phyloP scores from a whole-genome alignment of 2,888 invertebrate species.

The Torymus aiolomorphi region DNA sequence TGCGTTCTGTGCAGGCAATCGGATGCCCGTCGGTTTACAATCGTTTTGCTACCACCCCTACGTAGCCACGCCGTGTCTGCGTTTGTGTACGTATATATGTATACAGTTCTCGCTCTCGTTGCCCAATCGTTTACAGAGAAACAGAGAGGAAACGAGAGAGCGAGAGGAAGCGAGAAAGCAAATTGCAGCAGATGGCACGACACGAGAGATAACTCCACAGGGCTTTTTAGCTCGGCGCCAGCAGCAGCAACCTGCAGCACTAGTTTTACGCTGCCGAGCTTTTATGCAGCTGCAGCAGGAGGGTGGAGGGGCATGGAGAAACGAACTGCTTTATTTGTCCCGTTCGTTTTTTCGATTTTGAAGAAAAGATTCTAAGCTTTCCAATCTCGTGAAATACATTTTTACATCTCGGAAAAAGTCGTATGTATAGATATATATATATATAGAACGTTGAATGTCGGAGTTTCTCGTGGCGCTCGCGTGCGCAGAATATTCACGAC shows the following conservation, averaged over 20 bases:
- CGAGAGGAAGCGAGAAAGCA: neutral
- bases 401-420: too few relatives aligned
- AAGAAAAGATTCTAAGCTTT: too few relatives aligned
- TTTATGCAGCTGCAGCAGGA: too few relatives aligned
- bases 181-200: slow-evolving; percentile 49
- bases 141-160: neutral
- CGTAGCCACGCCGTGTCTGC: neutral
- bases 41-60: slow-evolving; percentile 47
- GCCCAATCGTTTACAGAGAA: slow-evolving; percentile 38
- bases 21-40: slow-evolving; percentile 44
- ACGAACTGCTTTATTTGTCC: neutral
- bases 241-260: slow-evolving; percentile 24
- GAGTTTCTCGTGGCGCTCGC: too few relatives aligned
- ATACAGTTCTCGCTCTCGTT: slow-evolving; percentile 34
- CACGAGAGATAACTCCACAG: slow-evolving; percentile 55
- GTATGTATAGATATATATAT: too few relatives aligned
- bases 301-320: neutral
- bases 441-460: too few relatives aligned
- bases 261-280: slow-evolving; percentile 30
- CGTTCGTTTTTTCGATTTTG: too few relatives aligned
- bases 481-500: too few relatives aligned
- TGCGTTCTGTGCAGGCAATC: slow-evolving; percentile 10
- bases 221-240: slow-evolving; percentile 47
- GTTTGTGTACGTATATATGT: neutral
- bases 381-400: too few relatives aligned